phyloP scores from a whole-genome alignment of 1,140 invertebrate genomes.

The Bombus ignitus region DNA sequence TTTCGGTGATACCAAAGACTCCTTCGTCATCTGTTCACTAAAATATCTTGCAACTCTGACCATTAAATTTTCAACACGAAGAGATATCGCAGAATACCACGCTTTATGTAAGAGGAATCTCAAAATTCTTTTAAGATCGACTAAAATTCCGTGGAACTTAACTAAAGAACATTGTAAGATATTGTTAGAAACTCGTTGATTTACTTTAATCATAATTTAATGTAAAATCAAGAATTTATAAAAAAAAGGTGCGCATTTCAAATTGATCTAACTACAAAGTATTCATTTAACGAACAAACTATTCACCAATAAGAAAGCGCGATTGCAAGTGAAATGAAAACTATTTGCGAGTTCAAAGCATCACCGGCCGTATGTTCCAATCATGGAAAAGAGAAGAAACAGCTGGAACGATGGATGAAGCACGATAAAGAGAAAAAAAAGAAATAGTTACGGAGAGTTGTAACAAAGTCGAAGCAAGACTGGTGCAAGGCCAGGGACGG shows the following conservation, averaged over 20 bases:
- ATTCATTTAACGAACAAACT: too few relatives aligned
- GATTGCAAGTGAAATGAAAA: too few relatives aligned
- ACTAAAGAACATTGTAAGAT: not conserved
- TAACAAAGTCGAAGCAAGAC: constrained; percentile 10
- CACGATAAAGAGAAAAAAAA: not conserved
- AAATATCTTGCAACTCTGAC: not conserved
- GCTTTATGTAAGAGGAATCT: not conserved
- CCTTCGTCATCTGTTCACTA: not conserved
- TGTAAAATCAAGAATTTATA: too few relatives aligned
- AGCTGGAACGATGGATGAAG: not conserved
- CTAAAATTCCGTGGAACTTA: too few relatives aligned
- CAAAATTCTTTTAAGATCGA: not conserved
- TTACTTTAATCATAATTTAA: too few relatives aligned
- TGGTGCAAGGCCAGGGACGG: constrained; percentile 56
- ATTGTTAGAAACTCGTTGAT: not conserved
- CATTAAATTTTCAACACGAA: not conserved
- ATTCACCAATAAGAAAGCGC: too few relatives aligned
- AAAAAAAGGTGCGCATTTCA: too few relatives aligned
- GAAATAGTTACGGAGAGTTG: not conserved
- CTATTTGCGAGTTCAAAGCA: not conserved
- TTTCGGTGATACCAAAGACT: constrained; percentile 8
- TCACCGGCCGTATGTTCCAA: not conserved
- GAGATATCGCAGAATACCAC: too few relatives aligned
- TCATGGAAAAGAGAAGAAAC: not conserved
- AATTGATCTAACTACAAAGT: too few relatives aligned